Base-by-base conservation (phyloP, 2,797 vertebrate species). In the Fratercula arctica region DNA sequence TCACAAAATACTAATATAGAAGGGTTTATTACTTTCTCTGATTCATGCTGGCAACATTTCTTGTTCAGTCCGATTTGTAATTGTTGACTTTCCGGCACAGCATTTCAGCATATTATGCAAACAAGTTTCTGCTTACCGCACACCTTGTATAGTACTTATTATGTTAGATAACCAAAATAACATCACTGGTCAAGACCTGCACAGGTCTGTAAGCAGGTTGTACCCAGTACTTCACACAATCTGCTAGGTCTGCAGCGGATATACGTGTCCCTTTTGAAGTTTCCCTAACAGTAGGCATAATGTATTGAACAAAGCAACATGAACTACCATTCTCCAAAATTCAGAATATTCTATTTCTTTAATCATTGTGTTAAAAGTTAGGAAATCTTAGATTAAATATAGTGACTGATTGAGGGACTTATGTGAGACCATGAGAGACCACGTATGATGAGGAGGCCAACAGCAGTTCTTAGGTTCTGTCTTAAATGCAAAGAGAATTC, bases 221-320 rank as follows among this genome's bases (percentile, higher is more conserved):
- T 20, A 69, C 24, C 8, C 37, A 67, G 25, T 43, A 25, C 24
- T 67, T 57, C 31, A 75, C n/a, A 56, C 6, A 84, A 54, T 24
- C 51, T 59, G 18, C 29, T 4, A 84, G 50, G 20, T 82, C 63
- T 45, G 68, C 85, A 79, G 31, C 17, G 69, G 39, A 43, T 24
- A 16, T 37, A 26, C 0, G 0, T 4, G 11, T 25, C 25, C n/a
- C 16, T 61, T 50, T 29, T 37, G 37, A 83, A 60, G 28, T 6
- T 60, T 60, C 57, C 51, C 5, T 35, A 80, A 25, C 5, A 74
- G 51, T 1, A 41, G 87, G 31, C 25, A 69, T 33, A 56, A 75
- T 5, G 8, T 14, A 59, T 3, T 56, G 45, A 87, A 80, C 33
- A 72, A 17, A 76, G 24, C 21, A 75, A 68, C 7, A 54, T 1